These are phyloP conservation scores for Steinernema khuongi DNA, from an alignment of 1,140 invertebrate species.

Conservation along the genomic window DNA sequence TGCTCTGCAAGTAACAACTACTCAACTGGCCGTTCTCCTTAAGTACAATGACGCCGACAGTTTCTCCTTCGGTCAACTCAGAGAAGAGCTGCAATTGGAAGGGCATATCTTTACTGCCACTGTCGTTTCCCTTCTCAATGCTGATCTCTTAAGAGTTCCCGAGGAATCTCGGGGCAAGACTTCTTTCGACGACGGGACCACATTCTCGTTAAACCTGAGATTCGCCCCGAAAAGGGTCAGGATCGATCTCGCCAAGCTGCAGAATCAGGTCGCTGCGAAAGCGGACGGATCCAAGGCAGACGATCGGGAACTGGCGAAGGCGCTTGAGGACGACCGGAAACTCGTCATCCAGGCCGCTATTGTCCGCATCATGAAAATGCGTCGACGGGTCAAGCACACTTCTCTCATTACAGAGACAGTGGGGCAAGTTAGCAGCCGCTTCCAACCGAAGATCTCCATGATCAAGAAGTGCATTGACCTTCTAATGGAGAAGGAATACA, in stretches of 20 bases:
- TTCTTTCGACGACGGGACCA: slow-evolving; percentile 69
- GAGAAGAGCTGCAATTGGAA: slow-evolving; percentile 81
- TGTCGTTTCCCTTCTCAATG: slow-evolving; percentile 71
- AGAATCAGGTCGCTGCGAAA: slow-evolving; percentile 69
- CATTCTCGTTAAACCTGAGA: slow-evolving; percentile 68
- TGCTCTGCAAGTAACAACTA: slow-evolving; percentile 67
- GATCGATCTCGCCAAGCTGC: neutral
- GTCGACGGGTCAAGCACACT: slow-evolving; percentile 89
- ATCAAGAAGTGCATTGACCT: slow-evolving; percentile 99
- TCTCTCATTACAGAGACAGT: slow-evolving; percentile 87
- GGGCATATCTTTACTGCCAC: slow-evolving; percentile 66
- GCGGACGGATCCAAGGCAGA: slow-evolving; percentile 72
- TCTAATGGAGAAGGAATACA: slow-evolving; percentile 97
- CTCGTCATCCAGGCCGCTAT: slow-evolving; percentile 88
- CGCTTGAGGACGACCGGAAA: slow-evolving; percentile 97
- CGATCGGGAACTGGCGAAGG: slow-evolving; percentile 92
- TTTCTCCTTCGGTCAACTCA: slow-evolving; percentile 81
- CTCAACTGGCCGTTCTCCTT: slow-evolving; percentile 95
- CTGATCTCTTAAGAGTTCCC: slow-evolving; percentile 70
- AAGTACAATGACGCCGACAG: slow-evolving; percentile 82
- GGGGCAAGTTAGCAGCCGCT: slow-evolving; percentile 84
- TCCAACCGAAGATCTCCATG: slow-evolving; percentile 92
- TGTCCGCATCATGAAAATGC: slow-evolving; percentile 99
- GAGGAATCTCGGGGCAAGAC: slow-evolving; percentile 8
- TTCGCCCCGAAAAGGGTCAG: slow-evolving; percentile 61